Base-by-base conservation (phyloP, 2,797 vertebrate genomes). In the Pagetopsis macropterus region DNA sequence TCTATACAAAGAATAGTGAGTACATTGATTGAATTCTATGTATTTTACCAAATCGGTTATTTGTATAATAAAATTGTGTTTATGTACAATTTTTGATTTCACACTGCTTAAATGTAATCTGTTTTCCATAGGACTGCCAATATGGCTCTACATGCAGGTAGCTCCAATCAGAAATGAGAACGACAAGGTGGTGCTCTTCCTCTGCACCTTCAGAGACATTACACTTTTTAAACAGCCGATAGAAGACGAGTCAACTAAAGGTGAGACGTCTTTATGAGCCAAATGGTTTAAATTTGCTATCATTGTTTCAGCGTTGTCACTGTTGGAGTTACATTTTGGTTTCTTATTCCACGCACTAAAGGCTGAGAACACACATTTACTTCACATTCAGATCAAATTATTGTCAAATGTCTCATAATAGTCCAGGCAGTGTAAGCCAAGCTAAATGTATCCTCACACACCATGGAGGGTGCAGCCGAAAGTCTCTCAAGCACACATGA, bases 101-200 rank as follows among this genome's bases (percentile, higher is more conserved):
- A 2, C 33, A 37, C 33, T 37, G 33, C 17, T 27, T 63, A 1
- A 16, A 49, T 63, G 31, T 14, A 7, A 45, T 54, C 33, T 48
- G 21, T 70, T 63, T 72, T 41, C 46, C 50, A 37, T 89, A 99
- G 98, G 97, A 92, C 97, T 95, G 19, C 97, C 98, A 0, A 97
- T 99, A 87, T 99, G 98, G 98, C 97, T 99, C 86, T 98, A 99
- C 90, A 99, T 99, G 97, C 98, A 99, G 93, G 96, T 99, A 51
- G 98, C 98, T 65, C 98, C 98, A 0, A 99, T 99, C 93, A 95
- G 97, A 91, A 99, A 99, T 50, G 98, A 99, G 75, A 97, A 99
- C 1, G 96, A 99, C 90, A 99, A 98, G 83, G 98, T 99, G 92
- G 98, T 99, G 85, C 96, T 99, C 80, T 98, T 99, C 92, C 93